These are phyloP conservation scores for Austrofundulus limnaeus DNA, from an alignment of 2,113 vertebrate species.

Conservation along the genomic window DNA sequence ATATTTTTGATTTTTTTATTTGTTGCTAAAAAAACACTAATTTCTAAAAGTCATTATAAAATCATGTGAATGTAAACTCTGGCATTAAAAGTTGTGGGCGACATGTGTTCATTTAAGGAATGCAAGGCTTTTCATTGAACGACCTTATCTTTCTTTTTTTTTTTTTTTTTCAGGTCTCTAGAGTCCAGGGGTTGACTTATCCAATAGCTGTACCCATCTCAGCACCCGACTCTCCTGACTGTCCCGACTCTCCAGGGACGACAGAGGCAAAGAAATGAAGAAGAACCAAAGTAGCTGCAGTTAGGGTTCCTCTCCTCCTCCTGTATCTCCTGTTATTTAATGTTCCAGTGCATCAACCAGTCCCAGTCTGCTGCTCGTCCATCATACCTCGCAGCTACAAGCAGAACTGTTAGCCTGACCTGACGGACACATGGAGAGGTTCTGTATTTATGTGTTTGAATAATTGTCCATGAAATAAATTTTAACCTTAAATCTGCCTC, in stretches of 20 bases:
- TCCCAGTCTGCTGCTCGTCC: constrained; percentile 12
- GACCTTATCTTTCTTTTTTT: background rate
- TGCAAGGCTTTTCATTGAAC: background rate
- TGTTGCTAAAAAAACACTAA: too few species aligned
- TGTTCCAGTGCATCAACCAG: background rate
- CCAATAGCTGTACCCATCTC: constrained; percentile 18
- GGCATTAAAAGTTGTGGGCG: too few species aligned
- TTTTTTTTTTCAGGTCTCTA: constrained; percentile 70
- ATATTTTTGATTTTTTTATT: too few species aligned
- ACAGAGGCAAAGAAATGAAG: constrained; percentile 49
- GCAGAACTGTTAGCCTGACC: constrained; percentile 21
- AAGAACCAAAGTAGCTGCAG: constrained; percentile 62
- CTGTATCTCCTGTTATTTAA: background rate
- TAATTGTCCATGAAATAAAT: constrained; percentile 66
- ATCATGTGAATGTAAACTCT: too few species aligned
- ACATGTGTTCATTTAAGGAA: too few species aligned
- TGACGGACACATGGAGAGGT: background rate
- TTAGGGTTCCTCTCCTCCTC: constrained; percentile 32
- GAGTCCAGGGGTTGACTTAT: constrained; percentile 75
- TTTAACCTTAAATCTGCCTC: background rate
- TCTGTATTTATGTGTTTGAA: constrained; percentile 24
- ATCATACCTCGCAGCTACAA: constrained; percentile 17
- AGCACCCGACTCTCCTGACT: constrained; percentile 25
- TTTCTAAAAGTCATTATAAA: too few species aligned
- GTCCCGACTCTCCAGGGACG: constrained; percentile 51